Evolutionary conservation across 1,140 invertebrate genomes (phyloP).

Genomic region (Caenorhabditis tropicalis): DNA sequence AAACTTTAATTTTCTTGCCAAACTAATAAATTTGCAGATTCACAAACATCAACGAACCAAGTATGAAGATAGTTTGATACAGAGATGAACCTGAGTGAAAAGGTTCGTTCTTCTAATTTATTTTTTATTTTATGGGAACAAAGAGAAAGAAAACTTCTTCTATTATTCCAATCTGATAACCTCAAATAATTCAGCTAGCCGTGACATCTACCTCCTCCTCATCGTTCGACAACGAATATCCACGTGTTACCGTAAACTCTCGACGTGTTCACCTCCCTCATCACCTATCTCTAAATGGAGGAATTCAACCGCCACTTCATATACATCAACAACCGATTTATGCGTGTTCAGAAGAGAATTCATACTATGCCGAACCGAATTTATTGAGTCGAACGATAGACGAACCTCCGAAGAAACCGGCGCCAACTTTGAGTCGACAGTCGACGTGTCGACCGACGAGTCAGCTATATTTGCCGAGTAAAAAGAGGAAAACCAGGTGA

Average conservation of each 20-base stretch:
- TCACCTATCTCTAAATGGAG: not conserved
- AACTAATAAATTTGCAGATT: not conserved
- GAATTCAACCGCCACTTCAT: not conserved
- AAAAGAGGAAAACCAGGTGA: constrained; percentile 47
- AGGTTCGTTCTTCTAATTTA: not conserved
- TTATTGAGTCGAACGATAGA: constrained; percentile 11
- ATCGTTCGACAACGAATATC: not conserved
- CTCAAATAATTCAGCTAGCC: not conserved
- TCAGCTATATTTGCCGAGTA: constrained; percentile 50
- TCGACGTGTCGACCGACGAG: constrained; percentile 53
- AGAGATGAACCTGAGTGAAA: not conserved
- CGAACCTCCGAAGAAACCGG: constrained; percentile 43
- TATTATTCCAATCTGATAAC: too few species aligned
- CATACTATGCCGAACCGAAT: constrained; percentile 35
- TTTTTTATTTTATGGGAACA: too few species aligned
- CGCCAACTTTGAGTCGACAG: constrained; percentile 46
- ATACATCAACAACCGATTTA: not conserved
- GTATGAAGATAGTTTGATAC: not conserved
- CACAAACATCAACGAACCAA: not conserved
- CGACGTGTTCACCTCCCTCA: constrained; percentile 2
- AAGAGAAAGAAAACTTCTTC: too few species aligned
- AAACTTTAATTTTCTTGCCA: too few species aligned
- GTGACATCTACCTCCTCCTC: not conserved
- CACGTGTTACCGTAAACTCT: not conserved
- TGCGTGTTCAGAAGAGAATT: constrained; percentile 39